A percentile compares a stretch with the other conserved stretches of the same genome.
phyloP scores from a whole-genome alignment of 2,113 vertebrate genomes.

The Solenodon paradoxus region DNA sequence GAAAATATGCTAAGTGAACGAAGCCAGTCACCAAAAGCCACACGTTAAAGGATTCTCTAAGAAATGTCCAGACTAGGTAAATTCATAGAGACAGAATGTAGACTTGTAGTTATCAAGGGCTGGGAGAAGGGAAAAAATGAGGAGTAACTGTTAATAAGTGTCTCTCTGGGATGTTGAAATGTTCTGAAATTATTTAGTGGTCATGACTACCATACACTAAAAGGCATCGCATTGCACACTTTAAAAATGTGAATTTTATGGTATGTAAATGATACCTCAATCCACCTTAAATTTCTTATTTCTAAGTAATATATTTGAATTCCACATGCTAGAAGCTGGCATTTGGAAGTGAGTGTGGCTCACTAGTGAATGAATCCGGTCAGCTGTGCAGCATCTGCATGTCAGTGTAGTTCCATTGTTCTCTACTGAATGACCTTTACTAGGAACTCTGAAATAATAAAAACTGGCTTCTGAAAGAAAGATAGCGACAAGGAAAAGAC shows the following conservation, averaged over 20 bases:
- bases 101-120: neutral
- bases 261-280: neutral
- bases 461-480: neutral
- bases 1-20: conserved; percentile 7
- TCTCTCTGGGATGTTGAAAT: neutral
- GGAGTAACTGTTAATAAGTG: neutral
- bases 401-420: neutral
- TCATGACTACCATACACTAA: neutral
- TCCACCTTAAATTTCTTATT: neutral
- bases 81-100: neutral
- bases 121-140: neutral
- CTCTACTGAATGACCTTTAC: neutral
- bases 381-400: neutral
- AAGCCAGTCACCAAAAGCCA: neutral
- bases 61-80: neutral
- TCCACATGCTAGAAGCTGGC: neutral
- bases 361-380: neutral
- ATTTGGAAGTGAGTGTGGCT: neutral
- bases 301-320: neutral
- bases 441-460: neutral
- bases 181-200: neutral
- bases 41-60: neutral
- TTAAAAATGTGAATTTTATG: conserved; percentile 32
- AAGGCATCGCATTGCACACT: neutral
- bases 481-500: neutral